Evolutionary conservation across 53 echinoderm and acorn worm species (phyloP).

Genomic region (Astropecten irregularis): DNA sequence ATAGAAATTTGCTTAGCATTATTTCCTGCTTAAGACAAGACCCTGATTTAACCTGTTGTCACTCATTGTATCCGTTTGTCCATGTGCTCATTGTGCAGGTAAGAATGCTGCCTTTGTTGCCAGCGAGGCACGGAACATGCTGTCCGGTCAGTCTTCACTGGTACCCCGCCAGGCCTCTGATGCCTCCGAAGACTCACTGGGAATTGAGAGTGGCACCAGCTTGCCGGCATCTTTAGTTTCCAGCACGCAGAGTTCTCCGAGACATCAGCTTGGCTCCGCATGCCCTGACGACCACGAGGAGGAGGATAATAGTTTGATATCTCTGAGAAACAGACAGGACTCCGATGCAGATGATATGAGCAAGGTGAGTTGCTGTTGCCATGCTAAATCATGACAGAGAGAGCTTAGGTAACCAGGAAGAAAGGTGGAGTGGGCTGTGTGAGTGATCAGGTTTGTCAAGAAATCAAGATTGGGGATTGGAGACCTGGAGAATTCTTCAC

Average conservation of each 20-base stretch:
- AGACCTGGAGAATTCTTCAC: no score
- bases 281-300: neutral
- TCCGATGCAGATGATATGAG: neutral
- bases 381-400: neutral
- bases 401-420: neutral
- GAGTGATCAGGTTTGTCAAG: no score
- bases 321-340: no score
- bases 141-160: constrained; percentile 63
- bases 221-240: constrained; percentile 12
- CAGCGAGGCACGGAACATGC: constrained; percentile 68
- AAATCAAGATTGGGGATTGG: no score
- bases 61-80: neutral
- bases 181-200: constrained; percentile 55
- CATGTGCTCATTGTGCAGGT: constrained; percentile 40
- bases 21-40: no score
- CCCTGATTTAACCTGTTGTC: no score
- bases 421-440: neutral
- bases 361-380: neutral
- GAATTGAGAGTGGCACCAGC: constrained; percentile 41
- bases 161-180: constrained; percentile 73
- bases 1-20: no score
- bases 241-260: constrained; percentile 30
- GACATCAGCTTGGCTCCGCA: neutral
- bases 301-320: neutral
- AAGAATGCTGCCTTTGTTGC: constrained; percentile 75